Base-by-base conservation (phyloP, 2,888 invertebrate species). In the Eilema sororculum region DNA sequence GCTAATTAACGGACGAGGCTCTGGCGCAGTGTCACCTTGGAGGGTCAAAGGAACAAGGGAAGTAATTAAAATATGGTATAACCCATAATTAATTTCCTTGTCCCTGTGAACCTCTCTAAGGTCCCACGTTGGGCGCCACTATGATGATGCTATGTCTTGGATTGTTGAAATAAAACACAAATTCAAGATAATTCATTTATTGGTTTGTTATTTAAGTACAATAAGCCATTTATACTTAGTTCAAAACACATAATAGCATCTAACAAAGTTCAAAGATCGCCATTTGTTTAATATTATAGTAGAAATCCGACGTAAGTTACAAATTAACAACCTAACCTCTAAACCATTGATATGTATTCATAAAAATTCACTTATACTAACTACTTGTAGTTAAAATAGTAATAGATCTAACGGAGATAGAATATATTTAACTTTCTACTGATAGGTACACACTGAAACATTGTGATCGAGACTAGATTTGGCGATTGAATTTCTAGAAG, bases 171-270 rank as follows among this genome's bases (percentile, higher is more conserved):
- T 93, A 69, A 95, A 95, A 95, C 86, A 56, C 87, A 65, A 88
- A 83, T 91, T 90, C 84, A 89, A 91, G 91, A 92, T 94, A 87
- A 94, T 91, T 89, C 88, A 90, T 93, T 94, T 93, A 93, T 93
- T 94, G 87, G 91, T 91, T 91, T 89, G 84, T 91, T 89, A 89
- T 89, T 87, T 86, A 91, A 93, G 93, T 91, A 91, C 91, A 89
- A 90, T 93, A 94, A 94, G 95, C 94, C 90, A 91, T 91, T 86
- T 85, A 91, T 87, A 91, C 87, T 89, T 90, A 93, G 83, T 90
- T 90, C 84, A 89, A 93, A 93, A 92, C 88, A 92, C 88, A 88
- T 88, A 85, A 84, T 84, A 69, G 30, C 84, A 86, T 88, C 90
- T 91, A 91, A 90, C 78, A 91, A 87, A 91, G 88, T 85, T 91